Base-by-base conservation (phyloP, 2,888 invertebrate genomes). In the Aradus depressus region DNA sequence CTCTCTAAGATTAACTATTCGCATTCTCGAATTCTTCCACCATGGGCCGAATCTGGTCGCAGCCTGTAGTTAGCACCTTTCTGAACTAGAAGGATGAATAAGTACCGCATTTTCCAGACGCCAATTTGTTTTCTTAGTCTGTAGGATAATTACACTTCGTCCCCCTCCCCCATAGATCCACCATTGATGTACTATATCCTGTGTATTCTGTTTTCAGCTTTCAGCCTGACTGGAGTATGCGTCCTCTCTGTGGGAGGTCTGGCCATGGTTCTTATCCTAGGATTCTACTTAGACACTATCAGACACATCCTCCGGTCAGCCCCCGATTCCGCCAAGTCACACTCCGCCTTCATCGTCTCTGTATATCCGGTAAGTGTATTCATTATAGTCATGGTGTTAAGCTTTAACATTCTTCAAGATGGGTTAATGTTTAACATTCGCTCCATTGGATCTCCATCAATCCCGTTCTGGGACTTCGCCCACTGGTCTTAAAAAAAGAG, bases 281-380 rank as follows among this genome's bases (percentile, higher is more conserved):
- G 68, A 10, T 63, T 79, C 50, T 79, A 74, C 63, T 63, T 69
- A 19, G 68, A 76, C 62, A 76, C 77, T 0, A 57, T 79, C 39
- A 68, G 70, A 31, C 68, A 75, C 48, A 75, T 77, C 12, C 65
- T 75, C 62, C 69, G 57, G 48, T 70, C 75, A 58, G 73, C 76
- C 61, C 70, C 73, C 10, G 69, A 74, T 18, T 64, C 70, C 54
- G 69, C 72, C 53, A 73, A 73, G 65, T 66, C 72, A 21, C 73
- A 75, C 60, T 72, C 77, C 1, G 71, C 72, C 5, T 71, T 76
- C 39, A 74, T 80, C 18, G 64, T 78, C 51, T 74, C 74, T 54
- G 75, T 80, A 14, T 80, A 80, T 64, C 80, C 80, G 61, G 80
- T 80, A 67, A 75, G 74, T 56, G 18, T 14, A 19, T 8, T 18